Percentiles rank a stretch among this genome's conserved stretches.
These are phyloP conservation scores for Paralvinella palmiformis DNA, from an alignment of 1,140 invertebrate genomes.

Conservation along the genomic window DNA sequence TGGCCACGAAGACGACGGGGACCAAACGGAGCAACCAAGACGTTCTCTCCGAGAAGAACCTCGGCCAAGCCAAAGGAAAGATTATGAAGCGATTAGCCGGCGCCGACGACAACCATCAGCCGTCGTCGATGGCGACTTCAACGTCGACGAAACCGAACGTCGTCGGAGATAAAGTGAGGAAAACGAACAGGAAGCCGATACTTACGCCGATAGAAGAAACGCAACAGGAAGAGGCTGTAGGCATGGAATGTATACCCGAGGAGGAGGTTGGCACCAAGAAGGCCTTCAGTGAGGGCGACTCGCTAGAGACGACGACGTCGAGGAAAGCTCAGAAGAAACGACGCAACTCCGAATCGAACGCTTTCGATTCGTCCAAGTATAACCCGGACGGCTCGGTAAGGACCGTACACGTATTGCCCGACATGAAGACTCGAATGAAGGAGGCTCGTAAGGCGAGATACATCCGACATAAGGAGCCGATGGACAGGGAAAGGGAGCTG, in stretches of 20 bases:
- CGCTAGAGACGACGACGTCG: too few relatives aligned
- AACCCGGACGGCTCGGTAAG: not conserved
- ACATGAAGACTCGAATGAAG: not conserved
- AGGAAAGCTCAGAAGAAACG: not conserved
- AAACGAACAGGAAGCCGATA: not conserved
- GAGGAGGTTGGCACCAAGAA: not conserved
- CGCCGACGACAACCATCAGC: not conserved
- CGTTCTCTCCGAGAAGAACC: too few relatives aligned
- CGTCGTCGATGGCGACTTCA: not conserved
- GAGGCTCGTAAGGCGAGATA: slow-evolving; percentile 3
- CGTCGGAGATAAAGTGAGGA: not conserved
- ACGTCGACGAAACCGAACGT: slow-evolving; percentile 3
- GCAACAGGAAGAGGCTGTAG: not conserved
- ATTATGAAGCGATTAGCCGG: too few relatives aligned
- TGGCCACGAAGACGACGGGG: not conserved
- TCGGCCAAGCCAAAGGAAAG: too few relatives aligned
- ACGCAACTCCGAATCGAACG: not conserved
- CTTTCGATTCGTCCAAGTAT: not conserved
- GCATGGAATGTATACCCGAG: not conserved
- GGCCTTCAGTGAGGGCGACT: too few relatives aligned
- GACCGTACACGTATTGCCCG: not conserved
- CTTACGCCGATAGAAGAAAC: too few relatives aligned
- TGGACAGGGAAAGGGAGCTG: not conserved
- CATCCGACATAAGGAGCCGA: not conserved
- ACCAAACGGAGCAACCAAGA: not conserved